phyloP scores from a whole-genome alignment of 1,140 invertebrate species.

The Portunus trituberculatus region DNA sequence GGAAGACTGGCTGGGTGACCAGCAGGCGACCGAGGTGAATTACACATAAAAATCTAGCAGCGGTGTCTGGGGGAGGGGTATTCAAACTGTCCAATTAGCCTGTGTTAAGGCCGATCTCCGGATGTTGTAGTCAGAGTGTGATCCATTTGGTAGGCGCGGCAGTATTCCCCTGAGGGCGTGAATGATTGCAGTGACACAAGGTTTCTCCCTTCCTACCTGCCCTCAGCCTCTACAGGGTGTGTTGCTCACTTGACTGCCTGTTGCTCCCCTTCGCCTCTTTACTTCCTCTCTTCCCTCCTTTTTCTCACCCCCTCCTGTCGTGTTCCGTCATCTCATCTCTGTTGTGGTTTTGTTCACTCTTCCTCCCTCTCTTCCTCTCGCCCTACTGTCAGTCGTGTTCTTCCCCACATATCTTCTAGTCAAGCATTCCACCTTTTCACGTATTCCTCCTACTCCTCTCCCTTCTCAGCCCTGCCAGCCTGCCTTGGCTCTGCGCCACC shows the following conservation, averaged over 20 bases:
- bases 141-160: not conserved
- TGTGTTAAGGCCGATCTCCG: not conserved
- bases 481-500: not conserved
- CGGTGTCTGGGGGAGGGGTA: not conserved
- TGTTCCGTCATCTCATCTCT: not conserved
- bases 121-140: not conserved
- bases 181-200: not conserved
- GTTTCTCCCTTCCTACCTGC: not conserved
- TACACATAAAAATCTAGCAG: no score
- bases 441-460: not conserved
- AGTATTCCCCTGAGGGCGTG: not conserved
- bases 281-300: not conserved
- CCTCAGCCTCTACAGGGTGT: not conserved
- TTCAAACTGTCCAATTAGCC: not conserved
- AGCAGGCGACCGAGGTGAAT: no score
- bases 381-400: not conserved
- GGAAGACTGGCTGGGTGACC: no score
- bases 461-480: not conserved
- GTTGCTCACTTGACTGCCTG: not conserved
- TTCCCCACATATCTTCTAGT: not conserved
- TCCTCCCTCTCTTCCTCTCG: no score
- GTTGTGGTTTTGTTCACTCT: not conserved
- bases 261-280: not conserved
- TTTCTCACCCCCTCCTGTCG: not conserved
- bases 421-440: not conserved